These are phyloP conservation scores for Bagarius yarrelli DNA, from an alignment of 2,113 vertebrate species.

Conservation along the genomic window DNA sequence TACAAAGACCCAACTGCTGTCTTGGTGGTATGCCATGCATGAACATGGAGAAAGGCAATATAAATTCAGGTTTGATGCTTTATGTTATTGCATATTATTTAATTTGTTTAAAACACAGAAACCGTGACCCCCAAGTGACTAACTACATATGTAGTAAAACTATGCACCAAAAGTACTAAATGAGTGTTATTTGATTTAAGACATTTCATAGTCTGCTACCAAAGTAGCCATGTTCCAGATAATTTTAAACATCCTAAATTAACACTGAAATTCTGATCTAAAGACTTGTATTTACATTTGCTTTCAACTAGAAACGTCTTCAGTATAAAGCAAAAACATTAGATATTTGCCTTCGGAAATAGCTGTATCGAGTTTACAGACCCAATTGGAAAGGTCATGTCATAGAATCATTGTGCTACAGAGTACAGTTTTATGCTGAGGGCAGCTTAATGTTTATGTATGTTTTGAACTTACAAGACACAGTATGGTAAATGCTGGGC, in stretches of 20 bases:
- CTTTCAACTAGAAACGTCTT: too few relatives aligned
- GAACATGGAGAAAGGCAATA: conserved; percentile 77
- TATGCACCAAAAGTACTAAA: too few relatives aligned
- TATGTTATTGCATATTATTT: not conserved
- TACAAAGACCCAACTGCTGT: conserved; percentile 92
- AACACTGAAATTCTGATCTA: too few relatives aligned
- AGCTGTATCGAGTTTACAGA: not conserved
- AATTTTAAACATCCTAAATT: too few relatives aligned
- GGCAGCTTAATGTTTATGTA: not conserved
- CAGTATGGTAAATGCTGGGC: conserved; percentile 91
- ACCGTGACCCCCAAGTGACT: not conserved
- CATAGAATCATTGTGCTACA: not conserved
- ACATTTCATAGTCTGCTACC: not conserved
- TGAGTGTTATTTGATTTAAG: too few relatives aligned
- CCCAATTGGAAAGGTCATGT: not conserved
- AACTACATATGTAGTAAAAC: not conserved
- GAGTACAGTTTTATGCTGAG: not conserved
- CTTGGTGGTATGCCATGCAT: conserved; percentile 91
- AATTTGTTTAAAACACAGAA: not conserved
- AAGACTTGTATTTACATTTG: too few relatives aligned
- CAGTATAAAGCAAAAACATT: too few relatives aligned
- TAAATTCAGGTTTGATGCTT: not conserved
- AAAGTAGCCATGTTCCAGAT: too few relatives aligned
- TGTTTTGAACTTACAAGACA: conserved; percentile 80
- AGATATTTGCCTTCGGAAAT: too few relatives aligned